These are phyloP conservation scores for Siniperca knerii DNA, from an alignment of 2,113 vertebrate species.

Conservation along the genomic window DNA sequence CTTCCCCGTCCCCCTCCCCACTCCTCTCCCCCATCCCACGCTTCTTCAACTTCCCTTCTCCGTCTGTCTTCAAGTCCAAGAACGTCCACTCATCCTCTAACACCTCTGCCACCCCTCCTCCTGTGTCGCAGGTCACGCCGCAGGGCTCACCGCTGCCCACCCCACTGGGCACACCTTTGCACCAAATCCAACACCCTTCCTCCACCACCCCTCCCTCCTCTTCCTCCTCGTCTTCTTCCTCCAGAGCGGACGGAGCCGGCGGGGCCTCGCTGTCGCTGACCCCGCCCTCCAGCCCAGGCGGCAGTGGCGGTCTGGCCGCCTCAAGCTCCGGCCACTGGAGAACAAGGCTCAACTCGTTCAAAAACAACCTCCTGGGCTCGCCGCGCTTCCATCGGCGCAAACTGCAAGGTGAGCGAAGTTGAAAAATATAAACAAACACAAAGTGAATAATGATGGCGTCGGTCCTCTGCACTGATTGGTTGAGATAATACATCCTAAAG, in stretches of 20 bases:
- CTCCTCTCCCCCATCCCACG: slow-evolving; percentile 86
- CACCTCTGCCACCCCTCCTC: slow-evolving; percentile 80
- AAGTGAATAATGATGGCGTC: background rate
- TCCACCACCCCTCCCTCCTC: slow-evolving; percentile 86
- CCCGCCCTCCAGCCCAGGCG: slow-evolving; percentile 90
- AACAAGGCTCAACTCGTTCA: slow-evolving; percentile 93
- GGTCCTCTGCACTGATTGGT: background rate
- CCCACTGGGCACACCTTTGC: slow-evolving; percentile 88
- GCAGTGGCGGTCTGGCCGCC: slow-evolving; percentile 85
- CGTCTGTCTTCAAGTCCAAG: slow-evolving; percentile 87
- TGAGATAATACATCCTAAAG: background rate
- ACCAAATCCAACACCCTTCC: slow-evolving; percentile 86
- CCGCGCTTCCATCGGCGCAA: slow-evolving; percentile 95
- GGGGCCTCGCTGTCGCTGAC: slow-evolving; percentile 85
- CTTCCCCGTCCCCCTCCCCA: slow-evolving; percentile 84
- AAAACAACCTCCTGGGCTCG: slow-evolving; percentile 94
- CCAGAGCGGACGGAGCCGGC: slow-evolving; percentile 82
- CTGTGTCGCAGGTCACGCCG: slow-evolving; percentile 89
- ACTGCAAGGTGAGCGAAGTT: slow-evolving; percentile 87
- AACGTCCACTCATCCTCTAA: slow-evolving; percentile 81
- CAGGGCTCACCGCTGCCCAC: slow-evolving; percentile 89
- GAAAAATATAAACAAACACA: background rate
- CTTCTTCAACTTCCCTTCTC: slow-evolving; percentile 89
- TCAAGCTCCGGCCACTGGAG: slow-evolving; percentile 89
- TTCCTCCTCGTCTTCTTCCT: slow-evolving; percentile 85